phyloP scores from a whole-genome alignment of 2,888 invertebrate genomes.

The Melinaea menophilus region DNA sequence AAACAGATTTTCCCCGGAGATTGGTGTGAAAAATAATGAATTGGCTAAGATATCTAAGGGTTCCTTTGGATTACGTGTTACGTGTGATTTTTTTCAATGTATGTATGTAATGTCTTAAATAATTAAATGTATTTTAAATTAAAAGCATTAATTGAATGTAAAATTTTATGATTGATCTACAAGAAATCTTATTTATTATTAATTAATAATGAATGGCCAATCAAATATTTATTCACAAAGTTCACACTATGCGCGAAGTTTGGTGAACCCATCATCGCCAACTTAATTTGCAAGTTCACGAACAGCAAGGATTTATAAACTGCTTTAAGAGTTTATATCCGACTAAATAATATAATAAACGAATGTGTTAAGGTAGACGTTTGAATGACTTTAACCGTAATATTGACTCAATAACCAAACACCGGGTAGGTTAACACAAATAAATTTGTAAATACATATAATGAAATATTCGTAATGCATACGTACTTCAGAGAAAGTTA shows the following conservation, averaged over 20 bases:
- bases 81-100: too few species aligned
- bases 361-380: neutral
- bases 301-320: neutral
- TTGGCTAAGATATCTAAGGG: neutral
- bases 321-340: too few species aligned
- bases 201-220: constrained; percentile 42
- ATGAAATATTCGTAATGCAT: too few species aligned
- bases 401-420: neutral
- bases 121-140: neutral
- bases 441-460: constrained; percentile 3
- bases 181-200: constrained; percentile 13
- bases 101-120: too few species aligned
- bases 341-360: neutral
- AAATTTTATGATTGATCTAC: neutral
- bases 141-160: neutral
- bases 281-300: constrained; percentile 23
- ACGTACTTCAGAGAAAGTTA: too few species aligned
- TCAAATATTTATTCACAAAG: constrained; percentile 46
- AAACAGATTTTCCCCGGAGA: constrained; percentile 10
- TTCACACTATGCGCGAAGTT: constrained; percentile 35
- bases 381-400: constrained; percentile 4
- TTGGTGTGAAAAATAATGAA: constrained; percentile 10
- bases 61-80: too few species aligned
- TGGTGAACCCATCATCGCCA: constrained; percentile 20
- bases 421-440: constrained; percentile 11